Evolutionary conservation across 2,113 vertebrate genomes (phyloP).

Genomic region (Bolborhynchus lineola): DNA sequence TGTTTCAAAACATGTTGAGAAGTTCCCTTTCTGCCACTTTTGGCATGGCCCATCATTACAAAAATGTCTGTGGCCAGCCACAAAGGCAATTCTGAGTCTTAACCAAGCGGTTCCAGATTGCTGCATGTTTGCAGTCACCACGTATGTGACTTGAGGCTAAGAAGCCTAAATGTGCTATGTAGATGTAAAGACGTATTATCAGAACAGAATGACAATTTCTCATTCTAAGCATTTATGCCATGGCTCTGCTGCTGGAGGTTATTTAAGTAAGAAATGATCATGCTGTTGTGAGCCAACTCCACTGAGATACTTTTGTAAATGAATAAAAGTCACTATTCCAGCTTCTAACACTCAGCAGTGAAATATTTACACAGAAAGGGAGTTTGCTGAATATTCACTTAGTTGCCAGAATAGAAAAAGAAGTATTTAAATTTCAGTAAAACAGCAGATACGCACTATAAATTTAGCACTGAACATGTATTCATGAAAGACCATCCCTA

Average conservation of each 20-base stretch:
- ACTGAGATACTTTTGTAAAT: not conserved
- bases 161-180: not conserved
- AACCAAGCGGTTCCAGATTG: not conserved
- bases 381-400: not conserved
- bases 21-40: not conserved
- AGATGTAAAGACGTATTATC: not conserved
- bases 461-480: not conserved
- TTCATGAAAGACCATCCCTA: not conserved
- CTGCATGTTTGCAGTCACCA: accelerated
- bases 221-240: not conserved
- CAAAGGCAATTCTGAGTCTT: not conserved
- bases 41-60: not conserved
- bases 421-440: not conserved
- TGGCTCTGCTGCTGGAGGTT: not conserved
- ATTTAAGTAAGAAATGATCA: not conserved
- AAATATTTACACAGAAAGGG: not conserved
- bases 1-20: not conserved
- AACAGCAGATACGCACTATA: not conserved
- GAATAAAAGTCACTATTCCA: not conserved
- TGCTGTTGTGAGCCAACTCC: not conserved
- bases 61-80: not conserved
- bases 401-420: not conserved
- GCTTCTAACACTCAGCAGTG: not conserved
- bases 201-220: not conserved
- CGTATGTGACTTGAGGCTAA: not conserved